Evolutionary conservation across 2,797 vertebrate species (phyloP), one percentile per base, ranked within the genome.

Genomic region (Scomberomorus guttatus): DNA sequence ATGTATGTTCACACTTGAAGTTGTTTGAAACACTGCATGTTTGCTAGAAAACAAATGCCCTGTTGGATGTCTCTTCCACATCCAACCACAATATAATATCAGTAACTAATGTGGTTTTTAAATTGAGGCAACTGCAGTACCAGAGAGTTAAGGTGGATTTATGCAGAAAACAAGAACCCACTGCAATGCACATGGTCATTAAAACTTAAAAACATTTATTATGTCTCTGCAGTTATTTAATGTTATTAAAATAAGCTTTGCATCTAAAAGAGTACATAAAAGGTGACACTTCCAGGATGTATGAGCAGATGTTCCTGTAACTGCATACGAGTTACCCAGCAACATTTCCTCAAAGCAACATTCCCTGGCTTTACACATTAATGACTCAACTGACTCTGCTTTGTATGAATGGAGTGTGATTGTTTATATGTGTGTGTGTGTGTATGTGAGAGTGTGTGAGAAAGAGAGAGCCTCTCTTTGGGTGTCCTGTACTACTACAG

Each of bases 401-500:
- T 55, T 80, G 55, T 32, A 17, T 55, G 50, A 58, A 18, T 55
- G 55, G n/a, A 22, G 51, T 48, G n/a, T 20, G 46, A 50, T 9
- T 42, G 3, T 42, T 42, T 42, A 18, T 50, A 2, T 44, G 42
- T 44, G 42, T 44, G 57, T 34, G 25, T 59, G 52, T 2, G 46
- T 44, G 44, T 34, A 55, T 24, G 4, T 58, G 22, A 50, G 54
- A 10, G 22, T 24, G 52, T 4, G 10, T 2, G n/a, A 5, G 58
- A 34, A 24, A 44, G 24, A 22, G 37, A 18, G 17, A 11, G 25
- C n/a, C 4, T 25, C 4, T 51, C 55, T 12, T 55, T 55, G 54
- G 50, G 52, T 20, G 32, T 74, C 68, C 51, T 67, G 11, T 61
- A 39, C 34, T 22, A 74, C 39, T 27, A 50, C 46, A 50, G 46